Evolutionary conservation across 2,113 vertebrate species (phyloP).

Genomic region (Jacana jacana): DNA sequence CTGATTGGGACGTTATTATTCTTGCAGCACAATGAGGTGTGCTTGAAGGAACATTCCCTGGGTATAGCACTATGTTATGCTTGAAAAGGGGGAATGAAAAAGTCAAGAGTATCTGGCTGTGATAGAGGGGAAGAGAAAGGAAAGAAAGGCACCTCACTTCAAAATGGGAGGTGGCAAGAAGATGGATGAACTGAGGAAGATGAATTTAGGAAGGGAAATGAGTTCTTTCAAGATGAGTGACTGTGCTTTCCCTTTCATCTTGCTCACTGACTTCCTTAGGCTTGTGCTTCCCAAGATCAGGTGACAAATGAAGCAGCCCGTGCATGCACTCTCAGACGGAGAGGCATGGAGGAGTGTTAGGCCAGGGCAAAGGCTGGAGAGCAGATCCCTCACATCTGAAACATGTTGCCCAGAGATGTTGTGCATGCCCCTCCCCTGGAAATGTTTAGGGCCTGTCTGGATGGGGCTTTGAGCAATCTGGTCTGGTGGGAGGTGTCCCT

Average conservation of each 20-base stretch:
- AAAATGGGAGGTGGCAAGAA: constrained; percentile 51
- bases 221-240: constrained; percentile 58
- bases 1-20: not conserved
- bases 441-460: no score
- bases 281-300: not conserved
- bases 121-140: not conserved
- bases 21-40: not conserved
- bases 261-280: constrained; percentile 36
- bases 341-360: not conserved
- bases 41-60: not conserved
- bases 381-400: not conserved
- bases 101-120: not conserved
- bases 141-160: constrained; percentile 8
- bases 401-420: no score
- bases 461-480: no score
- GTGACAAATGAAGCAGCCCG: not conserved
- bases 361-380: not conserved
- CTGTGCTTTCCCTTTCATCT: constrained; percentile 60
- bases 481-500: no score
- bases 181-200: constrained; percentile 38
- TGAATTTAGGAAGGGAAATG: constrained; percentile 43
- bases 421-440: no score
- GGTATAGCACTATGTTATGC: not conserved
- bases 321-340: not conserved
- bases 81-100: constrained; percentile 2